Evolutionary conservation across 2,113 vertebrate species (phyloP).

Genomic region (Todiramphus saurophagus): DNA sequence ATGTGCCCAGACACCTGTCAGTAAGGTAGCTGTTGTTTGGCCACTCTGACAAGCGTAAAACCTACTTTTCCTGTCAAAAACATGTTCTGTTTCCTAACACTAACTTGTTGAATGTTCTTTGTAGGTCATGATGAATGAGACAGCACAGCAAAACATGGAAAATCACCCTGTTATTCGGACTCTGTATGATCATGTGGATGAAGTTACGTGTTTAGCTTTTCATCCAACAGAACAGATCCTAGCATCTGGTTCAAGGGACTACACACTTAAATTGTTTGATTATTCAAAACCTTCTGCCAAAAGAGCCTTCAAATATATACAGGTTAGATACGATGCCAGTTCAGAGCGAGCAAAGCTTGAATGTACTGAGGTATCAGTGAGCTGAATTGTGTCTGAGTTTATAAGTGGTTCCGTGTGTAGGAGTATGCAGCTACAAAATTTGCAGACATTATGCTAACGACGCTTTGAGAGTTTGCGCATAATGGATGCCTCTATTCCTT

Average conservation of each 20-base stretch:
- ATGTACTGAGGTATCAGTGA: neutral
- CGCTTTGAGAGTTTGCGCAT: neutral
- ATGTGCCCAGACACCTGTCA: neutral
- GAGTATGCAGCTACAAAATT: neutral
- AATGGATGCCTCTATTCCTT: neutral
- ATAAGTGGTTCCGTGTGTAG: neutral
- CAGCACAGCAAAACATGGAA: constrained; percentile 98
- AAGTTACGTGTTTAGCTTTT: constrained; percentile 95
- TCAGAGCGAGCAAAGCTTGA: neutral
- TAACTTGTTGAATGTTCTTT: neutral
- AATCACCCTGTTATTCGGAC: constrained; percentile 98
- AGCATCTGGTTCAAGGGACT: constrained; percentile 95
- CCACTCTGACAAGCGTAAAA: neutral
- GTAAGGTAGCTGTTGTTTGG: neutral
- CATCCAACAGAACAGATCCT: constrained; percentile 97
- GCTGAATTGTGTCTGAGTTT: neutral
- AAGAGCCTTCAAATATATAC: constrained; percentile 98
- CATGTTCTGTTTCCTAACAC: neutral
- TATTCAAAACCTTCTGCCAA: constrained; percentile 99
- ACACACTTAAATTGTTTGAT: constrained; percentile 96
- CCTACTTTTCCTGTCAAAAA: neutral
- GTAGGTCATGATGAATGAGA: constrained; percentile 99
- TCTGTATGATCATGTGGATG: constrained; percentile 96
- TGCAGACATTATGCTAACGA: neutral
- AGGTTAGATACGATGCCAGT: constrained; percentile 77